A percentile compares a stretch with the other conserved stretches of the same genome.
Evolutionary conservation across 2,797 vertebrate genomes (phyloP).

Genomic region (Pogonophryne albipinna): DNA sequence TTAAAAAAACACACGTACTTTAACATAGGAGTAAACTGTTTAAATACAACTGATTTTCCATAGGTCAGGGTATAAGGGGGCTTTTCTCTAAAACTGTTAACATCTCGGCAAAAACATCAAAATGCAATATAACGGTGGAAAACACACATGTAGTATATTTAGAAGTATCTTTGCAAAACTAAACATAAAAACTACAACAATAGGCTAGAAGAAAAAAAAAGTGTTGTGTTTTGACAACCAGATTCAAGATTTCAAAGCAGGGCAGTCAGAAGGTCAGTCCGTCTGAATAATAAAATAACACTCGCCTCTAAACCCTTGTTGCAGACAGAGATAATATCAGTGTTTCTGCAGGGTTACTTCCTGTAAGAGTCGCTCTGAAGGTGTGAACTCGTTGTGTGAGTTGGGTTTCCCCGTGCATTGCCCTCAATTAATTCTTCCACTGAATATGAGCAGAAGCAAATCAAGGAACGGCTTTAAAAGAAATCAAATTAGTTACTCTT

Average conservation of each 20-base stretch:
- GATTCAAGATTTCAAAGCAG: background rate
- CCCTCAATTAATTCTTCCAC: conserved; percentile 49
- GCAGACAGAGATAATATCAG: conserved; percentile 13
- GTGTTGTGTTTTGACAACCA: background rate
- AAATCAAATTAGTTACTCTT: conserved; percentile 11
- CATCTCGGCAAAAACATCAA: too few species aligned
- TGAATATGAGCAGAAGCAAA: conserved; percentile 33
- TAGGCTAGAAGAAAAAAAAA: too few species aligned
- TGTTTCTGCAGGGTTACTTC: conserved; percentile 16
- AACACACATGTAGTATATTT: too few species aligned
- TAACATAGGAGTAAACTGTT: too few species aligned
- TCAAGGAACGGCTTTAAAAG: conserved; percentile 19
- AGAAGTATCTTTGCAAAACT: too few species aligned
- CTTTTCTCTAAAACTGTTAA: too few species aligned
- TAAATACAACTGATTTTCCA: too few species aligned
- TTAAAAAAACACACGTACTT: too few species aligned
- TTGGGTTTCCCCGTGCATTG: conserved; percentile 32
- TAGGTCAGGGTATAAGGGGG: too few species aligned
- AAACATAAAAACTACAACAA: too few species aligned
- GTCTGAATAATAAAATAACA: conserved; percentile 6
- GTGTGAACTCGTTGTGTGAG: conserved; percentile 30
- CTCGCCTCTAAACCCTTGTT: background rate
- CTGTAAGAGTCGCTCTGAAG: conserved; percentile 17
- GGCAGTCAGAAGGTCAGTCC: background rate
- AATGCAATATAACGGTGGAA: too few species aligned